phyloP scores from a whole-genome alignment of 2,888 invertebrate species.

The Piscicola geometra region DNA sequence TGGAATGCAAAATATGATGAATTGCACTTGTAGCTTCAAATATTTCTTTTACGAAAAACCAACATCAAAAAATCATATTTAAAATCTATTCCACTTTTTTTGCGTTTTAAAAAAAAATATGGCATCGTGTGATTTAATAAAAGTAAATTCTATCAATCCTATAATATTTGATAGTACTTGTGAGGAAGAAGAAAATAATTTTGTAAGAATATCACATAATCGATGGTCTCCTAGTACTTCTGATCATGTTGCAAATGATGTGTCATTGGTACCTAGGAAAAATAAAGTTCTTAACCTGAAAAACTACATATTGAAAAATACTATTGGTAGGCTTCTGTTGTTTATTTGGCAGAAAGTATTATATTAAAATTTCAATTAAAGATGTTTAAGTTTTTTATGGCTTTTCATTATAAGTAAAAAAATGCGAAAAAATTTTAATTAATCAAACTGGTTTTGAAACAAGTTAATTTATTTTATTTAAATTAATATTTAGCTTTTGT shows the following conservation, averaged over 20 bases:
- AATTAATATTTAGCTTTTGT: not conserved
- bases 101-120: too few species aligned
- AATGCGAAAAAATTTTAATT: too few species aligned
- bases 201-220: not conserved
- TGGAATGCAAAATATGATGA: too few species aligned
- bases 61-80: too few species aligned
- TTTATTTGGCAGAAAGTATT: too few species aligned
- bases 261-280: not conserved
- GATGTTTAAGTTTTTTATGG: too few species aligned
- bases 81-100: too few species aligned
- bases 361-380: too few species aligned
- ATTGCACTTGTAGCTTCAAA: too few species aligned
- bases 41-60: too few species aligned
- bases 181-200: slow-evolving; percentile 14
- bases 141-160: not conserved
- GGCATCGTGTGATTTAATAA: slow-evolving; percentile 26
- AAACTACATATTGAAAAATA: slow-evolving; percentile 21
- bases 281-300: slow-evolving; percentile 12
- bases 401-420: too few species aligned
- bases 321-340: slow-evolving; percentile 26
- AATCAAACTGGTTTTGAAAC: not conserved
- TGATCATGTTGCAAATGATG: not conserved
- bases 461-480: not conserved
- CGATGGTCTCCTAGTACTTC: slow-evolving; percentile 5
- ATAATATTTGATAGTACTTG: slow-evolving; percentile 7